Percentiles rank a stretch among this genome's conserved stretches.
These are phyloP conservation scores for Frankliniella fusca DNA, from an alignment of 2,888 invertebrate species.

Conservation along the genomic window DNA sequence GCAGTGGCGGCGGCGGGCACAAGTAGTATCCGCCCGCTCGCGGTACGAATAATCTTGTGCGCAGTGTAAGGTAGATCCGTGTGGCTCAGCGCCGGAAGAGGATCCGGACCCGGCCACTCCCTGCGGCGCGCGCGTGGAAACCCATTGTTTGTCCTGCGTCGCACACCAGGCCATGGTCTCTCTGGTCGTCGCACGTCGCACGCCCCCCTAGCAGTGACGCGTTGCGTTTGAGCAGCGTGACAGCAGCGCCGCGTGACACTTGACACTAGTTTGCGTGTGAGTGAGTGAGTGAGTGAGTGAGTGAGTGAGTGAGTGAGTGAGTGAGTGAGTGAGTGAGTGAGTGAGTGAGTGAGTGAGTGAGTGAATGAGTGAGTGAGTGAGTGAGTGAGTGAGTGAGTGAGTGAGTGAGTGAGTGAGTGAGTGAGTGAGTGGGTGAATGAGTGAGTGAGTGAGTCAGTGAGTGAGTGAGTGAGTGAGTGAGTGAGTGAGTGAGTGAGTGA, in stretches of 20 bases:
- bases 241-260: background rate
- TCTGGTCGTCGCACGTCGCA: background rate
- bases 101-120: background rate
- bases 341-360: no score
- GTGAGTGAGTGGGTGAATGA: background rate
- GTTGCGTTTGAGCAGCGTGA: conserved; percentile 3
- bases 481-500: no score
- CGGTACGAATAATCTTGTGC: background rate
- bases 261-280: background rate
- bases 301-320: no score
- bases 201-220: background rate
- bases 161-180: no score
- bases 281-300: background rate
- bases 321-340: background rate
- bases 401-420: background rate
- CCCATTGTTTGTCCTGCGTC: background rate
- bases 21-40: no score
- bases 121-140: background rate
- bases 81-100: background rate
- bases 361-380: background rate
- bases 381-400: background rate
- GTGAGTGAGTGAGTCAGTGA: background rate
- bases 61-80: background rate
- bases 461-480: background rate
- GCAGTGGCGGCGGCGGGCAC: no score